Percentiles rank a stretch among this genome's conserved stretches.
These are phyloP conservation scores for Aix galericulata DNA, from an alignment of 2,113 vertebrate genomes.

Conservation along the genomic window DNA sequence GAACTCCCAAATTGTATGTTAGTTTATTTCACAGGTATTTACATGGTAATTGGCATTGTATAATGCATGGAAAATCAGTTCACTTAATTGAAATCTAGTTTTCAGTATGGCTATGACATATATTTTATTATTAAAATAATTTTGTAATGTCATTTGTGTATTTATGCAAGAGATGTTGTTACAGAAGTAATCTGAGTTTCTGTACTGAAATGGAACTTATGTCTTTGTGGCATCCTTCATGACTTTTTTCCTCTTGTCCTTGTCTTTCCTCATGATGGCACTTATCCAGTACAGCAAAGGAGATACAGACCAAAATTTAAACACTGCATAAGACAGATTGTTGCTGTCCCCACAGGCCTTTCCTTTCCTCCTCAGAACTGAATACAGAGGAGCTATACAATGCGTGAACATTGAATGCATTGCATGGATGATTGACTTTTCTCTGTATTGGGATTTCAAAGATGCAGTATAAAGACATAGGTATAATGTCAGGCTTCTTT, in stretches of 20 bases:
- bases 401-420: not conserved
- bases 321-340: slow-evolving; percentile 24
- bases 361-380: not conserved
- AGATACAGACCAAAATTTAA: slow-evolving; percentile 41
- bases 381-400: not conserved
- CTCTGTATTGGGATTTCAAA: not conserved
- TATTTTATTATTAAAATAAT: slow-evolving; percentile 71
- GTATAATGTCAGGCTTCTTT: not conserved
- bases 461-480: not conserved
- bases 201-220: slow-evolving; percentile 7
- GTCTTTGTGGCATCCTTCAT: slow-evolving; percentile 28
- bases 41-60: slow-evolving; percentile 68
- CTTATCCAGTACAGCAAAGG: slow-evolving; percentile 10
- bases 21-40: slow-evolving; percentile 73
- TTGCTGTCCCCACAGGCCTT: not conserved
- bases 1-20: slow-evolving; percentile 67
- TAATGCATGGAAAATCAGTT: slow-evolving; percentile 72
- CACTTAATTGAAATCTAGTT: slow-evolving; percentile 64
- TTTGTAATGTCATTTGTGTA: slow-evolving; percentile 66
- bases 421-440: not conserved
- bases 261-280: slow-evolving; percentile 11
- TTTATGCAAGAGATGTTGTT: slow-evolving; percentile 61
- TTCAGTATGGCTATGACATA: slow-evolving; percentile 60
- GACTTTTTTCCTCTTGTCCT: slow-evolving; percentile 47
- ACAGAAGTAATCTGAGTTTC: slow-evolving; percentile 26